These are phyloP conservation scores for Notarius quadriscutis DNA, from an alignment of 2,113 vertebrate species.

Conservation along the genomic window DNA sequence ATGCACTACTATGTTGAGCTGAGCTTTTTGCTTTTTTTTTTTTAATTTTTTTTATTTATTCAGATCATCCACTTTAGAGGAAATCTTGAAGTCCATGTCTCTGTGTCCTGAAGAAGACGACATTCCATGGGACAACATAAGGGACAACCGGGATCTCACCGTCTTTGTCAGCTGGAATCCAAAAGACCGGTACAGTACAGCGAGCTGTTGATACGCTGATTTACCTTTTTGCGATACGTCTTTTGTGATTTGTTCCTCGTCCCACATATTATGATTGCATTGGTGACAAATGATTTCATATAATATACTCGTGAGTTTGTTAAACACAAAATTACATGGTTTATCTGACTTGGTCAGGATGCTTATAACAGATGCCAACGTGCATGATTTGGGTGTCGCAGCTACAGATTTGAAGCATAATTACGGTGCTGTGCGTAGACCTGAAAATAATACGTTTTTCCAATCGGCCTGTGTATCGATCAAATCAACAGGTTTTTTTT, in stretches of 20 bases:
- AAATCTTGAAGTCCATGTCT: constrained; percentile 94
- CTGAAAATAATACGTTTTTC: too few species aligned
- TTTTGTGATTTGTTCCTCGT: neutral
- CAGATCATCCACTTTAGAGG: constrained; percentile 90
- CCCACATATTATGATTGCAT: neutral
- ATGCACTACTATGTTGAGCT: neutral
- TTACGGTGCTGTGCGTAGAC: too few species aligned
- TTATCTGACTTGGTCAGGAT: neutral
- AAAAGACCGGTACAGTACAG: constrained; percentile 78
- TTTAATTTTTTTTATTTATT: neutral
- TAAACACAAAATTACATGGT: neutral
- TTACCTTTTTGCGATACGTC: neutral
- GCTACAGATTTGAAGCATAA: too few species aligned
- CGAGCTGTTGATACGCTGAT: neutral
- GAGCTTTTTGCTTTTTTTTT: neutral
- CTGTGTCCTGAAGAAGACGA: constrained; percentile 93
- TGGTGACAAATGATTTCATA: neutral
- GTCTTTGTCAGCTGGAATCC: constrained; percentile 94
- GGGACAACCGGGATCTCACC: constrained; percentile 93
- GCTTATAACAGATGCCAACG: neutral
- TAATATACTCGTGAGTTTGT: neutral
- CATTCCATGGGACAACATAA: constrained; percentile 90
- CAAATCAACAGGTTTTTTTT: too few species aligned
- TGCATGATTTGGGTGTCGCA: too few species aligned
- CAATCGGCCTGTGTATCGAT: too few species aligned